Conservation (phyloP, 2,797 vertebrate genomes). For the Xyrichtys novacula region DNA sequence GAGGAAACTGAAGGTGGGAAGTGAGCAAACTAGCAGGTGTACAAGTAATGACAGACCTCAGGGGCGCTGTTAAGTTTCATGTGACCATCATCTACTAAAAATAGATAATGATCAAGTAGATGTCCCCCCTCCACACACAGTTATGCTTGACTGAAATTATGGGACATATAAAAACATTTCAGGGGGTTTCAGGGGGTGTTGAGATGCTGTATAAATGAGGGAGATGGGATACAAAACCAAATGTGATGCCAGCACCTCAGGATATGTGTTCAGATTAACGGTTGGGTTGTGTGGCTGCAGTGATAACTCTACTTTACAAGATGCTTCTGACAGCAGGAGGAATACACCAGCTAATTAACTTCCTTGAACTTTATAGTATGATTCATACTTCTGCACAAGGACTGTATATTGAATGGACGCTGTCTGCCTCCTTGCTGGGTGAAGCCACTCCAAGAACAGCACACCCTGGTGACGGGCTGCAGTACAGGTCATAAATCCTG, state of each 20-base stretch:
- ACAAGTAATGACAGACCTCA: conserved; percentile 4
- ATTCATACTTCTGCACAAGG: no score
- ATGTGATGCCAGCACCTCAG: not conserved
- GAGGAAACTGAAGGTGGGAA: not conserved
- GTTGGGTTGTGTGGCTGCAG: no score
- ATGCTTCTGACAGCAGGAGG: no score
- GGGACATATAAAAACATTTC: not conserved
- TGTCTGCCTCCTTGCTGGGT: no score
- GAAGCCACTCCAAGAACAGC: no score
- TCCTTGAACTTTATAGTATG: no score
- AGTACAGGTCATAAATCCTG: no score
- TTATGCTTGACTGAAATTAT: not conserved
- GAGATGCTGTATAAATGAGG: not conserved
- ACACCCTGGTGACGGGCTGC: no score
- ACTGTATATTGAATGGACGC: no score
- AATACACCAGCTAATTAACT: no score
- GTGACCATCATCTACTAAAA: conserved; percentile 16
- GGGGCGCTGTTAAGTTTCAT: conserved; percentile 12
- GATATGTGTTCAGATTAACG: no score
- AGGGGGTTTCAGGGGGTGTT: not conserved
- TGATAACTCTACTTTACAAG: no score
- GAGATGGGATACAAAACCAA: not conserved
- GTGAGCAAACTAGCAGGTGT: conserved; percentile 28
- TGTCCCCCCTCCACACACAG: not conserved
- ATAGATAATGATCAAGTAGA: conserved; percentile 14